phyloP scores from a whole-genome alignment of 30 jellyfish, hydroid and myxozoan genomes.

The Calvadosia cruxmelitensis region DNA sequence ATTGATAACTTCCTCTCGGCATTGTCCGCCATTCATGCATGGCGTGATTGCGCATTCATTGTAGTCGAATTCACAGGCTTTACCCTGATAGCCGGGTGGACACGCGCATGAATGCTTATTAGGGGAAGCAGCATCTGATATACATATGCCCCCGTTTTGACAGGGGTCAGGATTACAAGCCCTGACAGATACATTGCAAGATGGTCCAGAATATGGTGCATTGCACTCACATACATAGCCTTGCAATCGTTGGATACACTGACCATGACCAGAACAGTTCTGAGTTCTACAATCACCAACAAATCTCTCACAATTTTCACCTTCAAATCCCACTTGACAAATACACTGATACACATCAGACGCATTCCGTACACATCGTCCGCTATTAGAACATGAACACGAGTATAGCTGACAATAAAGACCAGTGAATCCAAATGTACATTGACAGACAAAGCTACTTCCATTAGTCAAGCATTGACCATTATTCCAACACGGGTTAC shows the following conservation, averaged over 20 bases:
- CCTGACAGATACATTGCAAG: conserved; percentile 7
- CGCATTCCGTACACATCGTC: conserved; percentile 56
- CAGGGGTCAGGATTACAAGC: conserved; percentile 45
- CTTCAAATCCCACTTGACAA: conserved; percentile 53
- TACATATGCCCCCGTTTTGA: conserved; percentile 40
- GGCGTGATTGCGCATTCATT: conserved; percentile 54
- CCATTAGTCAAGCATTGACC: neutral
- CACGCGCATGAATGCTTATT: conserved; percentile 44
- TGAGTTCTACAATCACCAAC: conserved; percentile 34
- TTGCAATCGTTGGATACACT: conserved; percentile 36
- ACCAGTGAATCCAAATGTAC: conserved; percentile 70
- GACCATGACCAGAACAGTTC: conserved; percentile 49
- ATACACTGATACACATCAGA: conserved; percentile 26
- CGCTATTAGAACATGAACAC: conserved; percentile 60
- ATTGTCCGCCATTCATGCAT: conserved; percentile 59
- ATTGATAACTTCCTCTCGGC: conserved; percentile 25
- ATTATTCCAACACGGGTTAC: conserved; percentile 1
- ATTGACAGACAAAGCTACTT: conserved; percentile 18
- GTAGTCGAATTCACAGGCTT: conserved; percentile 38
- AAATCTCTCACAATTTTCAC: conserved; percentile 29
- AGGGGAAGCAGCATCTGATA: conserved; percentile 22
- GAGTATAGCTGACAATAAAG: conserved; percentile 25
- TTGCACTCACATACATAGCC: conserved; percentile 56
- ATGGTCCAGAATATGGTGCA: conserved; percentile 26
- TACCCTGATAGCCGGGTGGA: conserved; percentile 53